These are phyloP conservation scores for Malthinus seriepunctatus DNA, from an alignment of 2,888 invertebrate species.

Conservation along the genomic window DNA sequence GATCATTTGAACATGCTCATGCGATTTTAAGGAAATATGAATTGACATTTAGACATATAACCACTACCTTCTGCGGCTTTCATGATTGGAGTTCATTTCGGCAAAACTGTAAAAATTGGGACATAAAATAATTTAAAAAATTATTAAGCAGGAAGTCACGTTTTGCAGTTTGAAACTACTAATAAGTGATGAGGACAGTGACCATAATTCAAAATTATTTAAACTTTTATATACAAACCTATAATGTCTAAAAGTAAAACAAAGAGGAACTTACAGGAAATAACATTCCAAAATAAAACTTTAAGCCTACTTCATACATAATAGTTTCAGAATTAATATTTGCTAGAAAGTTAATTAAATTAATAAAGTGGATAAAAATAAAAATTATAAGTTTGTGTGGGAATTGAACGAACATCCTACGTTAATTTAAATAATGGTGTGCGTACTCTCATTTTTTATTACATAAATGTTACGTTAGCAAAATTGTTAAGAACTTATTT, in stretches of 20 bases:
- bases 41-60: background rate
- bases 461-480: background rate
- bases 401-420: background rate
- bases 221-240: conserved; percentile 10
- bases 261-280: too few relatives aligned
- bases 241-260: too few relatives aligned
- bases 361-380: background rate
- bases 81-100: conserved; percentile 53
- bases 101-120: conserved; percentile 48
- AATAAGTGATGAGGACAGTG: conserved; percentile 14
- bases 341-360: background rate
- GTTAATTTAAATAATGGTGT: background rate
- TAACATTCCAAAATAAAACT: too few relatives aligned
- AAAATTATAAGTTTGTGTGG: conserved; percentile 1
- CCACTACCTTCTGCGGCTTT: conserved; percentile 51
- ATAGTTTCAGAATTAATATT: too few relatives aligned
- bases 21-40: background rate
- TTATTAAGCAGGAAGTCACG: conserved; percentile 25
- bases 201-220: conserved; percentile 20
- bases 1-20: background rate
- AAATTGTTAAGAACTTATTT: too few relatives aligned
- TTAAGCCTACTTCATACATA: too few relatives aligned
- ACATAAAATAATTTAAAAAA: conserved; percentile 17
- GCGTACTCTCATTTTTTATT: background rate
- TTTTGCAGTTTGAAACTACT: conserved; percentile 14